Conservation (phyloP, 2,888 invertebrate genomes). For the Ypsolopha scabrella region DNA sequence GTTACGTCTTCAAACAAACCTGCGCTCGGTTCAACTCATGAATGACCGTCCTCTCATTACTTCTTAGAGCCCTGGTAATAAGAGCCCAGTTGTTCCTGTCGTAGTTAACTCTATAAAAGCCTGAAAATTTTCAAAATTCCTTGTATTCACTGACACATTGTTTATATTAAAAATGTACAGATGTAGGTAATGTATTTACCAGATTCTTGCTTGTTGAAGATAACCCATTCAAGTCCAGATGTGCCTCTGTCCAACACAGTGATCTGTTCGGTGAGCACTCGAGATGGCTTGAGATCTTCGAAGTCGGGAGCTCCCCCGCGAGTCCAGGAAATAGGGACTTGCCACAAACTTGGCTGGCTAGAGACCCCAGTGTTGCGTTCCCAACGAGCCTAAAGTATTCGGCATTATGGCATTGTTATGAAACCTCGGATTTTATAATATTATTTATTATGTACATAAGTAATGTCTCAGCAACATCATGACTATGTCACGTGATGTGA, state of each 20-base stretch:
- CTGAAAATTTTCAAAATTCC: slow-evolving; percentile 28
- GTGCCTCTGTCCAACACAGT: slow-evolving; percentile 31
- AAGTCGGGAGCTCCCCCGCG: slow-evolving; percentile 45
- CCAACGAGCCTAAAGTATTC: slow-evolving; percentile 36
- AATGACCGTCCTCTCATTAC: slow-evolving; percentile 50
- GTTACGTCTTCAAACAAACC: slow-evolving; percentile 28
- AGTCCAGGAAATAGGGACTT: slow-evolving; percentile 59
- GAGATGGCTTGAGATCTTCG: slow-evolving; percentile 40
- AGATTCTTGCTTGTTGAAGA: slow-evolving; percentile 72
- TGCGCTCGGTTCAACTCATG: slow-evolving; percentile 76
- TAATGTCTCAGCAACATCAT: too few species aligned
- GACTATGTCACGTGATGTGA: too few species aligned
- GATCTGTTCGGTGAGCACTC: slow-evolving; percentile 25
- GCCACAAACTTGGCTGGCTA: slow-evolving; percentile 27
- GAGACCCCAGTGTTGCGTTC: slow-evolving; percentile 35
- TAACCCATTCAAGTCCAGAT: slow-evolving; percentile 63
- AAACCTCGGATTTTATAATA: background rate
- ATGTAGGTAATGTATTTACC: slow-evolving; percentile 55
- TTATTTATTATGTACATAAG: too few species aligned
- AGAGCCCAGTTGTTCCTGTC: slow-evolving; percentile 68
- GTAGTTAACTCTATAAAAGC: slow-evolving; percentile 74
- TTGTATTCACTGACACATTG: background rate
- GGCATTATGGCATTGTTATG: background rate
- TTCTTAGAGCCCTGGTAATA: slow-evolving; percentile 57
- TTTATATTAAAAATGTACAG: background rate